These are phyloP conservation scores for Chaetophractus vellerosus DNA, from an alignment of 2,797 vertebrate genomes.

Conservation along the genomic window DNA sequence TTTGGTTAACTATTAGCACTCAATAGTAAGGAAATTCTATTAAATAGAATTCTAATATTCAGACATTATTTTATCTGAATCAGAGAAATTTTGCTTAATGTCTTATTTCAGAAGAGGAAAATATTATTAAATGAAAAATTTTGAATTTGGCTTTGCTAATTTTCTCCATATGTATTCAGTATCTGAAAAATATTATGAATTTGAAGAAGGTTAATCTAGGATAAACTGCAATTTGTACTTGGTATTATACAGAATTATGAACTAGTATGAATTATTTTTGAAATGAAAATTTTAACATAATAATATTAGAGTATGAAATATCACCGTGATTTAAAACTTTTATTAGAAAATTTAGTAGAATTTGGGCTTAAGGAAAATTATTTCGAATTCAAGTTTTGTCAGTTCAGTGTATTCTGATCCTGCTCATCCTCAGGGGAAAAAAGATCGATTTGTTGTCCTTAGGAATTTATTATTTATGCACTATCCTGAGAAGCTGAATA, in stretches of 20 bases:
- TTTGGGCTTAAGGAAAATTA: not conserved
- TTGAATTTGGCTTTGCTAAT: not conserved
- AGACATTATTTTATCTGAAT: constrained; percentile 10
- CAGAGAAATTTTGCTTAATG: constrained; percentile 15
- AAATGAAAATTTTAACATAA: not conserved
- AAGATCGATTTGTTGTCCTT: not conserved
- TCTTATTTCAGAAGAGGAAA: not conserved
- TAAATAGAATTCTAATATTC: not conserved
- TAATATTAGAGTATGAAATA: not conserved
- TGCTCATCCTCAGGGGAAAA: not conserved
- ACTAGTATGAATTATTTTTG: not conserved
- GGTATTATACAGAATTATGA: not conserved
- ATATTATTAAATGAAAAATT: constrained; percentile 30
- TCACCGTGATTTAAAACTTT: not conserved
- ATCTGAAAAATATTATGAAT: not conserved
- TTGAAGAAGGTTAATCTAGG: not conserved
- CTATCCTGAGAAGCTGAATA: too few relatives aligned
- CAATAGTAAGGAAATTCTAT: constrained; percentile 6
- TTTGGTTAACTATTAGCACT: not conserved
- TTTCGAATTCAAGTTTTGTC: not conserved
- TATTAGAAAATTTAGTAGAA: not conserved
- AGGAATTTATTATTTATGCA: not conserved
- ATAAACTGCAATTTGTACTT: not conserved
- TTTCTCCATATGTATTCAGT: not conserved
- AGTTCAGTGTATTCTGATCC: not conserved